phyloP scores from a whole-genome alignment of 92 coral and sea anemone species.

The Isaurus tuberculatus region DNA sequence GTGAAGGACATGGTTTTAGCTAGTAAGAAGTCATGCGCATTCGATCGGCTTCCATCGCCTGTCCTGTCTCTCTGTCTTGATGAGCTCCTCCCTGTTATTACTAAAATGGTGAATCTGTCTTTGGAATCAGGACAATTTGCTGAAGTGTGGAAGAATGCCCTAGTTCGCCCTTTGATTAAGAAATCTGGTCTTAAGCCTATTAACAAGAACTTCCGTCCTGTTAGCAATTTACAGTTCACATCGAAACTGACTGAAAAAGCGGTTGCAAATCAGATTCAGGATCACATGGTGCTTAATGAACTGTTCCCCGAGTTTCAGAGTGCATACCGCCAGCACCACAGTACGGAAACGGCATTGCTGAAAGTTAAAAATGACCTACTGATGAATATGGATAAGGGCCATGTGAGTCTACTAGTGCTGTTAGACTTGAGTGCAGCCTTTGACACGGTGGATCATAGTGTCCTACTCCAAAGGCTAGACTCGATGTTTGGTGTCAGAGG shows the following conservation, averaged over 20 bases:
- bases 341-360: no score
- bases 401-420: constrained; percentile 22
- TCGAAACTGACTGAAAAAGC: constrained; percentile 49
- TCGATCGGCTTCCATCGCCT: constrained; percentile 40
- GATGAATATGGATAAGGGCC: constrained; percentile 24
- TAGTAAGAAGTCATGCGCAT: constrained; percentile 29
- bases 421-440: no score
- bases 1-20: constrained; percentile 32
- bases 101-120: constrained; percentile 46
- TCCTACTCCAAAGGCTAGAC: no score
- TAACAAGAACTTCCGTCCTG: constrained; percentile 42
- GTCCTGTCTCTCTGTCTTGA: constrained; percentile 18
- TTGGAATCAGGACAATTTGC: constrained; percentile 33
- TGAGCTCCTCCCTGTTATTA: constrained; percentile 49
- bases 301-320: no score
- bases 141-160: constrained; percentile 39
- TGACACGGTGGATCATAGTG: no score
- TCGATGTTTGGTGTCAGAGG: no score
- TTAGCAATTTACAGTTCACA: constrained; percentile 42
- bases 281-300: constrained; percentile 36
- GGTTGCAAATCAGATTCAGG: constrained; percentile 32
- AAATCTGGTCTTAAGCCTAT: constrained; percentile 12
- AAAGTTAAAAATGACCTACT: constrained; percentile 27
- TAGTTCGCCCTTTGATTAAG: constrained; percentile 46
- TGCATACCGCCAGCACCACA: no score